A percentile compares a stretch with the other conserved stretches of the same genome.
phyloP scores from a whole-genome alignment of 1,140 invertebrate genomes.

The Hylaeus volcanicus region DNA sequence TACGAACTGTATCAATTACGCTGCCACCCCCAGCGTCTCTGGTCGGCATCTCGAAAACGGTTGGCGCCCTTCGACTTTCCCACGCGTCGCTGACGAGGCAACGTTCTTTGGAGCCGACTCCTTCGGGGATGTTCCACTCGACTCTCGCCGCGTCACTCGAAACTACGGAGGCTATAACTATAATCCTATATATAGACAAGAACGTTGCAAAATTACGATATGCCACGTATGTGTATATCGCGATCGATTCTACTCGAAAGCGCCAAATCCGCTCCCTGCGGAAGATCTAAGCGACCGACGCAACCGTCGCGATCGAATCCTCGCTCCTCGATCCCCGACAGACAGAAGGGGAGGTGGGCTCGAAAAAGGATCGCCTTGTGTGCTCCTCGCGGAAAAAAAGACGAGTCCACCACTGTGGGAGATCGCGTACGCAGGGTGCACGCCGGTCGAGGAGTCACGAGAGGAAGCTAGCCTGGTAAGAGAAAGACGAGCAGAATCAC shows the following conservation, averaged over 20 bases:
- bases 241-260: background rate
- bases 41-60: conserved; percentile 48
- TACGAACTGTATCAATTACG: conserved; percentile 56
- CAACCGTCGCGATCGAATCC: conserved; percentile 42
- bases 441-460: conserved; percentile 49
- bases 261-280: background rate
- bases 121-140: conserved; percentile 16
- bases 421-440: conserved; percentile 65
- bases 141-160: background rate
- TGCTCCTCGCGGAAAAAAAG: conserved; percentile 52
- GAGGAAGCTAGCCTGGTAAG: conserved; percentile 56
- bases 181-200: no score
- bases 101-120: conserved; percentile 8
- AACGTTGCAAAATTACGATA: no score
- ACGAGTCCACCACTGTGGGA: conserved; percentile 62
- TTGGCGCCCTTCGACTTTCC: conserved; percentile 60
- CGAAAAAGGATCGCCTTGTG: conserved; percentile 48
- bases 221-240: no score
- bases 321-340: conserved; percentile 13
- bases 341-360: background rate
- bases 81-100: conserved; percentile 35
- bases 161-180: no score
- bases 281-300: conserved; percentile 23
- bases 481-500: conserved; percentile 66
- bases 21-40: conserved; percentile 60